Base-by-base conservation (phyloP, 2,797 vertebrate genomes). In the Moxostoma hubbsi region DNA sequence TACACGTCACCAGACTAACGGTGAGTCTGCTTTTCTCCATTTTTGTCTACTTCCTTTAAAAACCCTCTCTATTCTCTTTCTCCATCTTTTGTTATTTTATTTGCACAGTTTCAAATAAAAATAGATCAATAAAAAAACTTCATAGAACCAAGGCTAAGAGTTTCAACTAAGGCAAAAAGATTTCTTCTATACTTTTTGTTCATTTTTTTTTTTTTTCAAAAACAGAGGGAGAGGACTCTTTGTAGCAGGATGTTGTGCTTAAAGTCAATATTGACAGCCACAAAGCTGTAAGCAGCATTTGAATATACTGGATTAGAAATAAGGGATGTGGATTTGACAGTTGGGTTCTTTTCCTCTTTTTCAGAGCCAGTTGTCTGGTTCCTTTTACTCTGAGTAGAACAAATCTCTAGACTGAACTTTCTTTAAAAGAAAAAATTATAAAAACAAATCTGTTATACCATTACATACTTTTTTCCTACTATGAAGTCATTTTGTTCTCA, bases 1-100 rank as follows among this genome's bases (percentile, higher is more conserved):
- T 81, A 90, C 87, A 88, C 63, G 91, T 92, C 79, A 10, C 84
- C 43, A 68, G 16, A 79, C 66, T 89, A 87, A 83, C 90, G 91
- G 93, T 94, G 85, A 93, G 92, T 88, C 65, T 61, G 1, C 24
- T 24, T 24, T 24, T 24, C 24, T 24, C 24, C 24, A 24, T 24
- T 83, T 43, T 43, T 12, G 61, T 55, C 7, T 59, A 51, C 58
- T 24, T 50, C 16, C 78, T 84, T 63, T 46, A 59, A 62, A 24
- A 55, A 62, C 57, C 83, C 18, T 75, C 77, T 64, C 55, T 43
- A 59, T 57, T 63, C 6, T 50, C 53, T 69, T 73, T 71, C 57
- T 58, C 2, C 24, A 6, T 61, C 18, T 11, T 47, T 67, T 74
- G 15, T 77, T 24, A 24, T 24, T 24, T 74, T 59, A 77, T 5